phyloP scores from a whole-genome alignment of 2,888 invertebrate genomes.

The Ecdyonurus torrentis region DNA sequence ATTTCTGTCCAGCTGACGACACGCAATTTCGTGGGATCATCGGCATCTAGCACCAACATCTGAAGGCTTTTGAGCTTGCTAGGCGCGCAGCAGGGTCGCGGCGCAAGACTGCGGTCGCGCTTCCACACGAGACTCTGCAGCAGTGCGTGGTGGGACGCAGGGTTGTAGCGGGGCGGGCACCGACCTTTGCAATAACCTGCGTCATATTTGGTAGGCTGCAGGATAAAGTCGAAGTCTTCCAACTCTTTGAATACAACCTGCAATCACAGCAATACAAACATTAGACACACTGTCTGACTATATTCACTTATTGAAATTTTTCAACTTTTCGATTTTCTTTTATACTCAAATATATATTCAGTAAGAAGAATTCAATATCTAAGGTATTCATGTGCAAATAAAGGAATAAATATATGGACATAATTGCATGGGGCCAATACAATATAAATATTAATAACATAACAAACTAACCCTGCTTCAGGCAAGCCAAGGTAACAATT shows the following conservation, averaged over 20 bases:
- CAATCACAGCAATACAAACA: neutral
- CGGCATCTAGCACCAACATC: slow-evolving; percentile 45
- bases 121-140: slow-evolving; percentile 50
- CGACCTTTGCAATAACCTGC: slow-evolving; percentile 53
- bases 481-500: too few relatives aligned
- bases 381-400: too few relatives aligned
- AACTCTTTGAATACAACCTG: slow-evolving; percentile 44
- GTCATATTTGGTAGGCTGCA: slow-evolving; percentile 51
- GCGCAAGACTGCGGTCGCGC: slow-evolving; percentile 33
- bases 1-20: slow-evolving; percentile 53
- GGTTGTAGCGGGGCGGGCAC: slow-evolving; percentile 48
- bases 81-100: slow-evolving; percentile 50
- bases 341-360: too few relatives aligned
- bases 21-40: slow-evolving; percentile 39
- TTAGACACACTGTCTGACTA: too few relatives aligned
- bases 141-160: slow-evolving; percentile 51
- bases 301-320: too few relatives aligned
- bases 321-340: too few relatives aligned
- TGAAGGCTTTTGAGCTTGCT: slow-evolving; percentile 45
- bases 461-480: too few relatives aligned
- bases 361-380: too few relatives aligned
- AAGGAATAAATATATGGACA: too few relatives aligned
- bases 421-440: too few relatives aligned
- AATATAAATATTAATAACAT: too few relatives aligned
- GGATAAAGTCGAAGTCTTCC: slow-evolving; percentile 43